Conservation (phyloP, 2,888 invertebrate genomes). For the Athrips mouffetella region DNA sequence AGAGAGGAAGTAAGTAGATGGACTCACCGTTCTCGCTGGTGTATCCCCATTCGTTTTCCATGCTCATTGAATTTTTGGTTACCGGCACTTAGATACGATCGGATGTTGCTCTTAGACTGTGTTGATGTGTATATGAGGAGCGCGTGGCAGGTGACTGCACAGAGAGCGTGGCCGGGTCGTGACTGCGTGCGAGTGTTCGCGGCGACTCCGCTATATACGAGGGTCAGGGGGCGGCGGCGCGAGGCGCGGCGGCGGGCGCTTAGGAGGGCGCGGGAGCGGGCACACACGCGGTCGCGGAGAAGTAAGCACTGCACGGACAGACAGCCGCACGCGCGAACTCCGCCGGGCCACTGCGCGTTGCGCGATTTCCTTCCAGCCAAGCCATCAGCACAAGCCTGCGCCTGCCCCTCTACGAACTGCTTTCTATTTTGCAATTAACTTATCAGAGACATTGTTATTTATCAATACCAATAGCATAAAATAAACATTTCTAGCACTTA, state of each 20-base stretch:
- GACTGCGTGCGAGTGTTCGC: constrained; percentile 67
- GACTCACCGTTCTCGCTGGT: constrained; percentile 79
- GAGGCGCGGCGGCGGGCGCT: constrained; percentile 31
- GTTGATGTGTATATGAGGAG: constrained; percentile 33
- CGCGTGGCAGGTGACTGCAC: constrained; percentile 58
- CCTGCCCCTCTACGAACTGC: constrained; percentile 34
- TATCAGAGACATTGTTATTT: constrained; percentile 35
- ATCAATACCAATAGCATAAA: constrained; percentile 21
- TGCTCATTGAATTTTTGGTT: constrained; percentile 35
- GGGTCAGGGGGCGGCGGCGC: constrained; percentile 32
- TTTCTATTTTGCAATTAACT: constrained; percentile 57
- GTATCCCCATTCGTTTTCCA: constrained; percentile 79
- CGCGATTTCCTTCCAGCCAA: constrained; percentile 27
- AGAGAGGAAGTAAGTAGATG: constrained; percentile 28
- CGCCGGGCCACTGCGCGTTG: constrained; percentile 43
- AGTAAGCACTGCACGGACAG: constrained; percentile 30
- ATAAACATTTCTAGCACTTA: background rate
- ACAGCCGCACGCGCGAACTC: constrained; percentile 41
- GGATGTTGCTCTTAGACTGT: constrained; percentile 26
- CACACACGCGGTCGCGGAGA: constrained; percentile 29
- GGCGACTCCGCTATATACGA: constrained; percentile 61
- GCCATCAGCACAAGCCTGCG: constrained; percentile 35
- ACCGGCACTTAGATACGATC: constrained; percentile 7
- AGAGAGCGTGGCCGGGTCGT: constrained; percentile 61
- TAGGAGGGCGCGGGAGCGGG: constrained; percentile 36